Conservation (phyloP, 1,140 invertebrate species). For the Listronotus bonariensis region DNA sequence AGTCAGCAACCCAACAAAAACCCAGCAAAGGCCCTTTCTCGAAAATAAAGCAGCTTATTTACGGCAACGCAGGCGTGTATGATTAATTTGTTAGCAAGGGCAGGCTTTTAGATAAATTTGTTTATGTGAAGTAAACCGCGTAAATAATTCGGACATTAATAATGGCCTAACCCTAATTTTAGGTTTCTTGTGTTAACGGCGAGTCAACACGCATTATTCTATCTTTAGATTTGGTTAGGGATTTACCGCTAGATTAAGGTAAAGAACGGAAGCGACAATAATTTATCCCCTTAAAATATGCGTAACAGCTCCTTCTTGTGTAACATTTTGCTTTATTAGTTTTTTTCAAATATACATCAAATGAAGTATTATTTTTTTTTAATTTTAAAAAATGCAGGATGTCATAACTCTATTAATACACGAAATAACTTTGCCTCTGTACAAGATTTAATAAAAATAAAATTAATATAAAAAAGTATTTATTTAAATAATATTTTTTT, state of each 20-base stretch:
- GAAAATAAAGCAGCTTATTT: conserved; percentile 9
- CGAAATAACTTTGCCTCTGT: too few species aligned
- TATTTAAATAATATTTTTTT: too few species aligned
- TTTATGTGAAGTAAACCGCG: conserved; percentile 15
- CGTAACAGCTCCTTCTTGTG: too few species aligned
- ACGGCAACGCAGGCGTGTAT: background rate
- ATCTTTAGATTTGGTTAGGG: conserved; percentile 14
- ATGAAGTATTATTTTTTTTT: too few species aligned
- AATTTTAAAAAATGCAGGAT: too few species aligned
- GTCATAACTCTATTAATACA: too few species aligned
- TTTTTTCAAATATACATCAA: too few species aligned
- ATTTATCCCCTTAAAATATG: too few species aligned
- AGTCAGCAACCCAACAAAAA: background rate
- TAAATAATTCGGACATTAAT: conserved; percentile 21
- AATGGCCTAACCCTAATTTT: conserved; percentile 17
- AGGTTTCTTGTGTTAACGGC: conserved; percentile 14
- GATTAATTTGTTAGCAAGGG: conserved; percentile 9
- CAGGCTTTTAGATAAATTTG: conserved; percentile 12
- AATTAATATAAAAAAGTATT: too few species aligned
- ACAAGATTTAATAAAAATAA: too few species aligned
- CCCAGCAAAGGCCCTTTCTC: background rate
- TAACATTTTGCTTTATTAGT: too few species aligned
- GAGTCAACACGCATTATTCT: conserved; percentile 16
- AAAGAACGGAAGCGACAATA: background rate
- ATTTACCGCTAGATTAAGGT: conserved; percentile 19